phyloP scores from a whole-genome alignment of 92 coral and sea anemone species.

The Diadumene lineata region DNA sequence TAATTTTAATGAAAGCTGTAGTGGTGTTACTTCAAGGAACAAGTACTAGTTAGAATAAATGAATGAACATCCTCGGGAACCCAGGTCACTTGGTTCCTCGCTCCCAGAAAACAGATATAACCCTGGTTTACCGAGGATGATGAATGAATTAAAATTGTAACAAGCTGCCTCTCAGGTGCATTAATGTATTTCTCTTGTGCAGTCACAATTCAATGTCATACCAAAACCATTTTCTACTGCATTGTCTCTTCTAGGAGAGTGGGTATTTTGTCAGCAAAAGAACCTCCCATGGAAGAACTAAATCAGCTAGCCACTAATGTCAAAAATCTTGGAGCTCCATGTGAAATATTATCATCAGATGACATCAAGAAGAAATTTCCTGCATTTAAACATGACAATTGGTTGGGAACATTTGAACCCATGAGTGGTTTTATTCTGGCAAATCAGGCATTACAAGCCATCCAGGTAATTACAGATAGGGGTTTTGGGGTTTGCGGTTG shows the following conservation, averaged over 20 bases:
- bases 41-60: no score
- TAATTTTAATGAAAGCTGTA: no score
- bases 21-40: no score
- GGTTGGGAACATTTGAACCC: constrained; percentile 65
- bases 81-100: no score
- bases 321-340: constrained; percentile 52
- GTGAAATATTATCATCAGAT: constrained; percentile 57
- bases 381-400: constrained; percentile 35
- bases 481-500: not conserved
- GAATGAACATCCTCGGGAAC: no score
- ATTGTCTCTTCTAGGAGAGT: constrained; percentile 48
- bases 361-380: constrained; percentile 59
- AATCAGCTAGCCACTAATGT: constrained; percentile 49
- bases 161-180: no score
- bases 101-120: no score
- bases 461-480: not conserved
- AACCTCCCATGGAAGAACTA: constrained; percentile 56
- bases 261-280: constrained; percentile 67
- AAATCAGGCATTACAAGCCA: constrained; percentile 48
- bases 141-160: no score
- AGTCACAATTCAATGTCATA: no score
- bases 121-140: no score
- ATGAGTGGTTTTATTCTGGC: constrained; percentile 68
- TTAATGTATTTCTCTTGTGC: no score
- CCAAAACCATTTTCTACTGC: no score